These are phyloP conservation scores for Sceliomorpha sp. DNA, from an alignment of 2,888 invertebrate genomes.

Conservation along the genomic window DNA sequence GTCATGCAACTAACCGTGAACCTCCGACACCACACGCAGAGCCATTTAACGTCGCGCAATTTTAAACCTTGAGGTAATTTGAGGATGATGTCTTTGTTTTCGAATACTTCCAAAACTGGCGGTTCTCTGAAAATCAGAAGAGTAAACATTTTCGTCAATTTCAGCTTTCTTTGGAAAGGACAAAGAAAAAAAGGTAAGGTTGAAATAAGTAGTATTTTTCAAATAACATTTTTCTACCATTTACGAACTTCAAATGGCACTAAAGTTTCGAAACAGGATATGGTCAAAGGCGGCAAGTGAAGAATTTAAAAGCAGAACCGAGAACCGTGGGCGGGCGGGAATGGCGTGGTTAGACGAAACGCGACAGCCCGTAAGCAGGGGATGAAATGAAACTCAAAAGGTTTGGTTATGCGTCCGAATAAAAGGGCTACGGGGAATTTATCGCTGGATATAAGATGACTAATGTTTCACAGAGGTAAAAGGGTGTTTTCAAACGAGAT, in stretches of 20 bases:
- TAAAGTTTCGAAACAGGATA: constrained; percentile 23
- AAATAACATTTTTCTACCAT: constrained; percentile 12
- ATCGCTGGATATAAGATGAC: constrained; percentile 45
- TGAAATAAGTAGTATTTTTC: neutral
- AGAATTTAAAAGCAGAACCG: constrained; percentile 46
- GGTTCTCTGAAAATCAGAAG: constrained; percentile 86
- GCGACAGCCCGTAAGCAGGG: constrained; percentile 65
- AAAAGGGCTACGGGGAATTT: constrained; percentile 45
- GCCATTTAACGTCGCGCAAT: constrained; percentile 93
- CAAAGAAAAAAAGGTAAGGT: neutral
- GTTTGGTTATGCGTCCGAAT: constrained; percentile 56
- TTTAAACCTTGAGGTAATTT: constrained; percentile 91
- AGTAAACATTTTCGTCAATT: neutral
- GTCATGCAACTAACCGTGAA: constrained; percentile 87
- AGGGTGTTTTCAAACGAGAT: constrained; percentile 26
- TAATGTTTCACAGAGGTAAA: constrained; percentile 47
- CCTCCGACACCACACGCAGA: constrained; percentile 94
- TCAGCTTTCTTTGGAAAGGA: neutral
- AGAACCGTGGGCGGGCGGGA: constrained; percentile 10
- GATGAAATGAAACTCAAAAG: constrained; percentile 64
- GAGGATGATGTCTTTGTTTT: constrained; percentile 90
- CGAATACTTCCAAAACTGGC: constrained; percentile 87
- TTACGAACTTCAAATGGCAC: constrained; percentile 29
- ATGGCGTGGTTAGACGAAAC: constrained; percentile 44
- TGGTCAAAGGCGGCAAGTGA: constrained; percentile 33